Evolutionary conservation across 2,797 vertebrate genomes (phyloP), one percentile per base, ranked within the genome.

Genomic region (Steatocranus sp.): DNA sequence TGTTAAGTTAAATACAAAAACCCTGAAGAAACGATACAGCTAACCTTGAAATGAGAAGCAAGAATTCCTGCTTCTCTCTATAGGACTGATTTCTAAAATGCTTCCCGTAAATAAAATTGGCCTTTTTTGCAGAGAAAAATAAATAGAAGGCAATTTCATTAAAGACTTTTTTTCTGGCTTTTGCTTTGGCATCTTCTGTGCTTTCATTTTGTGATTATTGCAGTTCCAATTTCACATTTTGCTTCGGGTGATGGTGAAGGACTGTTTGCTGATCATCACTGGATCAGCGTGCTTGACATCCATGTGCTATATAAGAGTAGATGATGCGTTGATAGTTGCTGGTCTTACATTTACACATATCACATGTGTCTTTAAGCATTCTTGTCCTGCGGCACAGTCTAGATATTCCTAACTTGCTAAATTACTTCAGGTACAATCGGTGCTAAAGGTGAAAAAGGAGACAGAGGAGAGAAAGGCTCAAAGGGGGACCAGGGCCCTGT

Each of bases 381-480:
- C 11, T 10, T 3, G 1, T 75, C 14, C n/a, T 58, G 51, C 6
- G 6, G 76, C 63, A 38, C 6, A 34, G 17, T 36, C 7, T n/a
- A 63, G 7, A 43, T 17, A 7, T 63, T 51, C n/a, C 7, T 34
- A 5, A n/a, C n/a, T 66, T 41, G 49, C 15, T 80, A 4, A 83
- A 50, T 54, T n/a, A 5, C 5, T 32, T 23, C 83, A 78, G 63
- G 91, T 90, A 68, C 80, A 8, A 1, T 30, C 0, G 89, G 92
- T 6, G 8, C n/a, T 20, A 96, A 93, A 91, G 96, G 96, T 0
- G 93, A 96, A 7, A 97, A 96, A 82, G 96, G 96, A 0, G 94
- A 95, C 54, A 76, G 17, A 46, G 97, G 96, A 32, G 93, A 95
- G 66, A 96, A 91, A 76, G 96, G 96, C 0, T 63, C 15, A 4